A percentile compares a stretch with the other conserved stretches of the same genome.
These are phyloP conservation scores for Coleophora deauratella DNA, from an alignment of 2,888 invertebrate genomes.

Conservation along the genomic window DNA sequence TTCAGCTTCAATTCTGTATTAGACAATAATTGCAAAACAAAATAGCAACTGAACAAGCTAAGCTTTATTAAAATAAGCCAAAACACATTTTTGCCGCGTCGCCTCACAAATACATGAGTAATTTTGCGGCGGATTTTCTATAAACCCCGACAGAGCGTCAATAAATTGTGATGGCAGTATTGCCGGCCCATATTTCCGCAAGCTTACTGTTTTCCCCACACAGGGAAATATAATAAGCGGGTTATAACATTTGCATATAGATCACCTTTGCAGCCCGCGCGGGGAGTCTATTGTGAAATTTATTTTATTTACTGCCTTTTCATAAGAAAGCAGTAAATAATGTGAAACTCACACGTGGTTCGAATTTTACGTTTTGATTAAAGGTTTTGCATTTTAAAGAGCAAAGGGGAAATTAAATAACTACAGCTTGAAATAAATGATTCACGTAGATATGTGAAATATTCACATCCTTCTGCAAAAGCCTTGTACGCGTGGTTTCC, in stretches of 20 bases:
- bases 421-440: no score
- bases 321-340: constrained; percentile 54
- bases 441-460: no score
- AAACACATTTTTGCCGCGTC: no score
- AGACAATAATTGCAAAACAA: no score
- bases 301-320: constrained; percentile 16
- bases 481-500: no score
- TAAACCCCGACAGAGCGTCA: constrained; percentile 35
- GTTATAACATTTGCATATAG: constrained; percentile 72
- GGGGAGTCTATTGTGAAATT: constrained; percentile 5
- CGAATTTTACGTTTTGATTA: constrained; percentile 19
- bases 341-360: constrained; percentile 30
- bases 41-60: no score
- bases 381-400: constrained; percentile 38
- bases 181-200: constrained; percentile 40
- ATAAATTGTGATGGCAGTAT: constrained; percentile 60
- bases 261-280: constrained; percentile 51
- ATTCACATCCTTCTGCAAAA: no score
- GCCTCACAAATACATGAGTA: no score
- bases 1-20: no score
- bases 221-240: constrained; percentile 68
- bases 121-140: constrained; percentile 13
- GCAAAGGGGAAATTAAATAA: constrained; percentile 17
- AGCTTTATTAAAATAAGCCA: no score
- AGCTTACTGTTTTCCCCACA: constrained; percentile 47